Base-by-base conservation (phyloP, 2,888 invertebrate genomes). In the Hirtodrosophila trivittata region DNA sequence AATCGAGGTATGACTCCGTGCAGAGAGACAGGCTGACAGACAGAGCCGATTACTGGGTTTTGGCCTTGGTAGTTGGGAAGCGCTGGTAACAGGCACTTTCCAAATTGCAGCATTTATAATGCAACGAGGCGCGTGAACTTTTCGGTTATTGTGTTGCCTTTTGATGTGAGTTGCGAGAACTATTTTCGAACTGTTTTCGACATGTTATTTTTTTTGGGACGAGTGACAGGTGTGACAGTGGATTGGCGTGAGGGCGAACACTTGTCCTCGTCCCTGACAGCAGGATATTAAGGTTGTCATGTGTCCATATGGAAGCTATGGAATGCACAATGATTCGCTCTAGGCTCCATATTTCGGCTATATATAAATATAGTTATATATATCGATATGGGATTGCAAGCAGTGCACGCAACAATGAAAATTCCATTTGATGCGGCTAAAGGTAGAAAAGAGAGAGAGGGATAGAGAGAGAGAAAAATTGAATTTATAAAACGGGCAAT, bases 21-120 rank as follows among this genome's bases (percentile, higher is more conserved):
- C 18, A 21, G 5, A 21, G 18, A 21, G 5, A 21, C 3, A 21
- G 18, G 5, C 47, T 21, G 58, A 26, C 12, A 42, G 57, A 43
- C 66, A 32, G 8, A 43, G 25, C 35, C 4, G 58, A 52, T 25
- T 30, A 46, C 51, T 52, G 39, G 26, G 32, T 38, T 38, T 64
- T 42, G 50, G 59, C 71, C 62, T 21, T 68, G 64, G 26, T 55
- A n/a, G n/a, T n/a, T n/a, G n/a, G n/a, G n/a, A n/a, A n/a, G n/a
- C n/a, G 47, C 59, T 49, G 60, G 25, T 18, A 18, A 30, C 39
- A 51, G 35, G 30, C 9, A 81, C 81, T 81, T 75, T 62, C 47
- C 52, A 70, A 81, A 80, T 84, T 80, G 80, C 84, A 49, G 51
- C 66, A 84, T 84, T 81, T 81, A 81, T 81, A 81, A 81, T 81